Evolutionary conservation across 1,140 invertebrate species (phyloP), one percentile per base, ranked within the genome.

Genomic region (Acromyrmex charruanus): DNA sequence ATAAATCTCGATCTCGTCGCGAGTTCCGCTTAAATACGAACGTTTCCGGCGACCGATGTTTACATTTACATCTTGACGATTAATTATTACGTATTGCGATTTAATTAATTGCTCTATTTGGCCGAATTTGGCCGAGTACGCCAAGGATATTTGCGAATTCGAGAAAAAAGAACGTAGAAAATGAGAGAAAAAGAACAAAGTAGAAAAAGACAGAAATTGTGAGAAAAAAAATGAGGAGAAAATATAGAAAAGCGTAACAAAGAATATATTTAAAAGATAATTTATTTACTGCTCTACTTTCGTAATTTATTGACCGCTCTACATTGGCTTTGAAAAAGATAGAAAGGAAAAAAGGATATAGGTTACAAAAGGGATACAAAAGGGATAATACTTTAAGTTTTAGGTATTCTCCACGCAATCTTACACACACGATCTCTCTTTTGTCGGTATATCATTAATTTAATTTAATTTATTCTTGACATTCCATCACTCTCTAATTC

Each of bases 71-170:
- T 89, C 80, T 59, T 81, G 59, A 71, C 79, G 85, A 82, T 71
- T 69, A 28, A 31, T 51, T 61, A 74, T 80, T 51, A 66, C 53
- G 81, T 59, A 53, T 88, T 81, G 51, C 39, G 80, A 88, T 86
- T 81, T 88, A 88, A 82, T 90, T 90, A 90, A 90, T 91, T 90
- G 58, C 31, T 88, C 89, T 91, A 88, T 86, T 84, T 84, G 69
- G 44, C 80, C 77, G 84, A 87, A 81, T 88, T 85, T 58, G 87
- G 79, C 90, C 90, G 82, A 91, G 90, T 88, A 90, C 90, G 87
- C 87, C 89, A 89, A 91, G 82, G 90, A 90, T 72, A 55, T 61
- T 44, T 63, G 53, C 44, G 49, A 61, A 68, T 88, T 77, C 16
- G 53, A 31, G 12, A 66, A 72, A 55, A 14, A 28, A 71, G 63